Conservation (phyloP, 23 tunicate species). For the Phallusia fumigata region DNA sequence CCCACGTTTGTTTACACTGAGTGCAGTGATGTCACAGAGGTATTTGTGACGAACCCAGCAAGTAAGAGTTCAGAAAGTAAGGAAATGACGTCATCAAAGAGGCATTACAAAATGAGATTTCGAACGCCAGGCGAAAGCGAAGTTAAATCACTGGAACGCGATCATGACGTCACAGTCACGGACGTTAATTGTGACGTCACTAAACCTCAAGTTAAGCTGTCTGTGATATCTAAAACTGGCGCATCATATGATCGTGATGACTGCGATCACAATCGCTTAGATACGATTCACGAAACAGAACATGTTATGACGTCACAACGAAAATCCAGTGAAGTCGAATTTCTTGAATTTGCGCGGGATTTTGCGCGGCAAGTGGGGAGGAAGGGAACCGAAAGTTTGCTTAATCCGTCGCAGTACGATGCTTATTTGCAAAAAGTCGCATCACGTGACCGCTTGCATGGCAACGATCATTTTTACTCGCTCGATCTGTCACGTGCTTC, state of each 20-base stretch:
- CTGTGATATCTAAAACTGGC: neutral
- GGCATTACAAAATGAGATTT: constrained; percentile 8
- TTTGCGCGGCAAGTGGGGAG: constrained; percentile 46
- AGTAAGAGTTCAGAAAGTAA: neutral
- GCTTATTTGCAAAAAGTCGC: constrained; percentile 47
- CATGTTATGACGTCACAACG: constrained; percentile 14
- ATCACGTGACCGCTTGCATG: constrained; percentile 25
- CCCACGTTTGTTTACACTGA: constrained; percentile 61
- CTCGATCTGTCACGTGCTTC: constrained; percentile 1
- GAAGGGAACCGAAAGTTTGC: constrained; percentile 32
- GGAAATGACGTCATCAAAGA: neutral
- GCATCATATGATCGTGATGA: neutral
- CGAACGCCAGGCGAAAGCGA: neutral
- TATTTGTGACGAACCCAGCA: constrained; percentile 28
- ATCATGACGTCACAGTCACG: neutral
- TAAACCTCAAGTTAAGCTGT: neutral
- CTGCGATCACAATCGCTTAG: neutral
- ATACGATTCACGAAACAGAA: neutral
- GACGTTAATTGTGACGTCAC: neutral
- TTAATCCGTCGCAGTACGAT: constrained; percentile 67
- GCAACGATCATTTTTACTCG: constrained; percentile 5
- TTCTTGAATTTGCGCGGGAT: constrained; percentile 56
- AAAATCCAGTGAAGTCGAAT: constrained; percentile 34
- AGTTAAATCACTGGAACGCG: neutral
- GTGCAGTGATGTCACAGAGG: constrained; percentile 66